phyloP scores from a whole-genome alignment of 2,888 invertebrate genomes.

The Oscheius sp. region DNA sequence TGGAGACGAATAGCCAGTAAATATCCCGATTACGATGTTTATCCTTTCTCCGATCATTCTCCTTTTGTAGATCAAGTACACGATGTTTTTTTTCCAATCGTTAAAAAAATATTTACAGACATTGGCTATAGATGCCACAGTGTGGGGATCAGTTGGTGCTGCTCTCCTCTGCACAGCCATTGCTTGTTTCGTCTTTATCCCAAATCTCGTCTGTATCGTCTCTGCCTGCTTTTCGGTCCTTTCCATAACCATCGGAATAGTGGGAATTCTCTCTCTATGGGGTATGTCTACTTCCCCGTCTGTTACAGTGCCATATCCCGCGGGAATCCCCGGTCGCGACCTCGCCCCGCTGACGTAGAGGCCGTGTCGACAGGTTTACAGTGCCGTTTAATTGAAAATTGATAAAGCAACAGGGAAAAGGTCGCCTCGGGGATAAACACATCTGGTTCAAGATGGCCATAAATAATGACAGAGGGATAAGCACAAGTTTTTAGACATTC shows the following conservation, averaged over 20 bases:
- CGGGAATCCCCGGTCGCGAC: constrained; percentile 11
- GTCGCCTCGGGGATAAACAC: constrained; percentile 15
- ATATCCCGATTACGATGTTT: constrained; percentile 62
- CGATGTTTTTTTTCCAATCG: neutral
- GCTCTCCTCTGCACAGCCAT: constrained; percentile 66
- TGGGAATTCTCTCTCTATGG: constrained; percentile 46
- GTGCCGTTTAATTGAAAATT: constrained; percentile 17
- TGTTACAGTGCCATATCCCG: constrained; percentile 11
- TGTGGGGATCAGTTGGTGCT: constrained; percentile 63
- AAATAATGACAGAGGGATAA: neutral
- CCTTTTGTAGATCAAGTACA: constrained; percentile 67
- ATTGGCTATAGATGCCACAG: constrained; percentile 65
- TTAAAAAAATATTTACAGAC: constrained; percentile 50
- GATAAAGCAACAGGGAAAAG: constrained; percentile 29
- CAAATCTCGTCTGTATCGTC: constrained; percentile 51
- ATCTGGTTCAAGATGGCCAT: too few species aligned
- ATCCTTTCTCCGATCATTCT: constrained; percentile 64
- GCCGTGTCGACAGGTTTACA: constrained; percentile 21
- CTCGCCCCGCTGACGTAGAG: constrained; percentile 16
- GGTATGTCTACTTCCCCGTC: constrained; percentile 32
- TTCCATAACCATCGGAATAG: constrained; percentile 44
- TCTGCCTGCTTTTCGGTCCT: constrained; percentile 65
- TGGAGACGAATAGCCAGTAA: constrained; percentile 64
- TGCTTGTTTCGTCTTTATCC: constrained; percentile 68
- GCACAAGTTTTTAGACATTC: constrained; percentile 40